Evolutionary conservation across 2,797 vertebrate genomes (phyloP).

Genomic region (Brachyrhaphis roseni): DNA sequence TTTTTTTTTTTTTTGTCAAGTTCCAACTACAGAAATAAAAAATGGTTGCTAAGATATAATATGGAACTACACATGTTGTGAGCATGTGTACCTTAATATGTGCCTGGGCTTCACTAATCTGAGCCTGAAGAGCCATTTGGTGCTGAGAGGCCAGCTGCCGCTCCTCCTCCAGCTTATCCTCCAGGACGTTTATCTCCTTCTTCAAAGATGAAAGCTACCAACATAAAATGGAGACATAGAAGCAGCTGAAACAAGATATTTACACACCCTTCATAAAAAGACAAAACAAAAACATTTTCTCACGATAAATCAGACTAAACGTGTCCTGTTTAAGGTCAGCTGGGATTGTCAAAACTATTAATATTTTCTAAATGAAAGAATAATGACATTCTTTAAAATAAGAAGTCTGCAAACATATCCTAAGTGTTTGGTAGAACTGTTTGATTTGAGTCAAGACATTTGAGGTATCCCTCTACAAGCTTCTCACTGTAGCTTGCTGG

Average conservation of each 20-base stretch:
- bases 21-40: neutral
- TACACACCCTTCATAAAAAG: neutral
- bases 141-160: conserved; percentile 74
- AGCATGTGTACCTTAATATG: conserved; percentile 70
- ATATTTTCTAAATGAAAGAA: neutral
- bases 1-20: neutral
- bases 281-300: neutral
- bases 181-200: conserved; percentile 69
- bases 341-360: neutral
- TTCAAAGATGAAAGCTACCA: conserved; percentile 67
- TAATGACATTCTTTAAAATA: neutral
- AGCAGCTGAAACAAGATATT: neutral
- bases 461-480: neutral
- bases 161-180: conserved; percentile 70
- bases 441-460: neutral
- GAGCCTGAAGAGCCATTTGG: conserved; percentile 78
- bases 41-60: neutral
- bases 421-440: neutral
- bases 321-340: neutral
- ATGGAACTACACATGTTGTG: neutral
- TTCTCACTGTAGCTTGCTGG: neutral
- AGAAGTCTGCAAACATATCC: neutral
- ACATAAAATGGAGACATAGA: neutral
- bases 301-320: neutral
- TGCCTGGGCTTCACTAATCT: conserved; percentile 76